These are phyloP conservation scores for Petrophora chlorosata DNA, from an alignment of 2,888 invertebrate species.

Conservation along the genomic window DNA sequence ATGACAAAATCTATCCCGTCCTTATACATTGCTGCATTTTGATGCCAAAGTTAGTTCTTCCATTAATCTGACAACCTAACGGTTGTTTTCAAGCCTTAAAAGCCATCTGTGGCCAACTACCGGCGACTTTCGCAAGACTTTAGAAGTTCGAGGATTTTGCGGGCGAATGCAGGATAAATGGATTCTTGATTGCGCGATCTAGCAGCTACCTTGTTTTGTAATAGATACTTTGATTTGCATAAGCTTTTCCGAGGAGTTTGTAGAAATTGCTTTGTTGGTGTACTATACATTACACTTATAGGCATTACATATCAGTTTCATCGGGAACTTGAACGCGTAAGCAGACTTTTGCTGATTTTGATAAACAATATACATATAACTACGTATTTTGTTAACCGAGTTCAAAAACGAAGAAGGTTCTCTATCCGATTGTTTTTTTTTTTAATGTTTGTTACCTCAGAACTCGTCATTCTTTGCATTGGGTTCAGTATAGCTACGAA, in stretches of 20 bases:
- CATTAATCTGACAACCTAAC: conserved; percentile 65
- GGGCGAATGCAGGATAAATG: conserved; percentile 49
- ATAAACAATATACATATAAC: too few relatives aligned
- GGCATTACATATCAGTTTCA: too few relatives aligned
- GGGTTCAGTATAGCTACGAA: too few relatives aligned
- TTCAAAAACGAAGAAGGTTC: too few relatives aligned
- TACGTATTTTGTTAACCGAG: too few relatives aligned
- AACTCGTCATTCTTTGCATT: too few relatives aligned
- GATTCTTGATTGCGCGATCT: conserved; percentile 53
- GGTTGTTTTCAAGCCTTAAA: conserved; percentile 69
- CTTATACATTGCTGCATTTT: conserved; percentile 7
- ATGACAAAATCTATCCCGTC: not conserved
- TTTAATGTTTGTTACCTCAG: too few relatives aligned
- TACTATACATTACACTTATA: too few relatives aligned
- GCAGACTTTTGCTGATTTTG: too few relatives aligned
- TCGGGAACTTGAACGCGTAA: too few relatives aligned
- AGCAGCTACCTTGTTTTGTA: conserved; percentile 19
- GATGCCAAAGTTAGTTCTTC: conserved; percentile 40
- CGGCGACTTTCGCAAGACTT: conserved; percentile 50
- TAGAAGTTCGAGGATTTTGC: conserved; percentile 50
- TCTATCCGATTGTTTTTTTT: too few relatives aligned
- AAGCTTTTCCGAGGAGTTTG: not conserved
- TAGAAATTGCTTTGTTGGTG: too few relatives aligned
- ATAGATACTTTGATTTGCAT: conserved; percentile 16
- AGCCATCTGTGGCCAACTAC: conserved; percentile 59